Conservation (phyloP, 2,113 vertebrate species). For the Phaethornis superciliosus region DNA sequence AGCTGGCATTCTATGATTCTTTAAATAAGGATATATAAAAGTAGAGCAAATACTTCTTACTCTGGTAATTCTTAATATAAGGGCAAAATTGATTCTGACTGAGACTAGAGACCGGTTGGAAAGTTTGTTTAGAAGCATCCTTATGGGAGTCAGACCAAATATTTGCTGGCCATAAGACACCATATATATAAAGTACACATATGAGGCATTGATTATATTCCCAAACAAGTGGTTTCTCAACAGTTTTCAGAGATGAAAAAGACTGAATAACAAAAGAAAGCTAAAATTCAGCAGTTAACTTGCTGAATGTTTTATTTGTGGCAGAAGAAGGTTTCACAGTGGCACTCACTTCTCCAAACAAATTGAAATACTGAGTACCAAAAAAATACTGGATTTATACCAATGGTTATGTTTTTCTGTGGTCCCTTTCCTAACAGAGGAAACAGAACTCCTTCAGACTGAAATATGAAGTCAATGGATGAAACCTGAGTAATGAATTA, state of each 20-base stretch:
- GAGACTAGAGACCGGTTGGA: background rate
- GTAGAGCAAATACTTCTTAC: background rate
- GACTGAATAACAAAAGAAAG: background rate
- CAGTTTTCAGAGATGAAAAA: background rate
- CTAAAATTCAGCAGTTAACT: background rate
- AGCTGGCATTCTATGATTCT: no score
- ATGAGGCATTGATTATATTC: background rate
- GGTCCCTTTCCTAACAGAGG: background rate
- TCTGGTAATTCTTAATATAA: background rate
- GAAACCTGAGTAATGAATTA: slow-evolving; percentile 67
- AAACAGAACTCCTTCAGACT: slow-evolving; percentile 38
- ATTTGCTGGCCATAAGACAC: background rate
- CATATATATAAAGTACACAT: background rate
- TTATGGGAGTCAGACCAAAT: background rate
- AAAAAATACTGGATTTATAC: background rate
- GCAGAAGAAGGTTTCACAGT: background rate
- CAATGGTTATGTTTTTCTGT: slow-evolving; percentile 3
- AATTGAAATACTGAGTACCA: background rate
- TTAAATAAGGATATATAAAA: background rate
- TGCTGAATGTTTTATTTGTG: background rate
- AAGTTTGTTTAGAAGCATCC: slow-evolving; percentile 1
- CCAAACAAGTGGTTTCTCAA: background rate
- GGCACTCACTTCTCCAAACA: background rate
- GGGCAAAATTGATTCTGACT: background rate
- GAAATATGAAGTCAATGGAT: slow-evolving; percentile 48